Evolutionary conservation across 1,140 invertebrate genomes (phyloP), one percentile per base, ranked within the genome.

Genomic region (Stratiolaelaps scimitus): DNA sequence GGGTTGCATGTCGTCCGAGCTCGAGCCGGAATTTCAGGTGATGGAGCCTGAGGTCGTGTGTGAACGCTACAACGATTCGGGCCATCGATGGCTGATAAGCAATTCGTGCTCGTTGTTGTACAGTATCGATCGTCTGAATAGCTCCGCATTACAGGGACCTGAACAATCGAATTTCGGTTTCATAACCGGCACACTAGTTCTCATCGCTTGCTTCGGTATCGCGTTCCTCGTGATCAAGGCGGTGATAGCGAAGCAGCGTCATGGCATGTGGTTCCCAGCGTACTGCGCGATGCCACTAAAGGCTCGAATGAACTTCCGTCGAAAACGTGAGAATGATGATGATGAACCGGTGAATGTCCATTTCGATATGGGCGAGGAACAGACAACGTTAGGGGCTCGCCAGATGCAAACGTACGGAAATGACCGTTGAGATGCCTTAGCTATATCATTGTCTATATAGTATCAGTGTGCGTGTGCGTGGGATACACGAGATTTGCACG

Each of bases 241-340:
- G 6, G 53, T 26, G 4, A 60, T 60, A 29, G 15, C 34, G n/a
- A 60, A 60, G 10, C 53, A 34, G 2, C 26, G 53, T 17, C 53
- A 60, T 34, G 53, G 53, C 1, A 26, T 19, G 17, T 60, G 53
- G 53, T 17, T 60, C 26, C 53, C 53, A 60, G 26, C 53, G 26
- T 60, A 60, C 10, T 60, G 15, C 23, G 20, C 53, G 2, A 17
- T 60, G 6, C 53, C 53, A 2, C 53, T 60, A 20, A 60, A 60
- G 34, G 53, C 53, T 60, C 53, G 53, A 13, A 60, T 20, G 53
- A 60, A 60, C 2, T 60, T 60, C 23, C 53, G 53, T 5, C 17
- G 53, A 2, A 26, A 23, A 10, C 15, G 23, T 17, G 17, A 60
- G 2, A 60, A 26, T 2, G 20, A 60, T 15, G 53, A 60, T 10